These are phyloP conservation scores for Heterotilapia buettikoferi DNA, from an alignment of 2,113 vertebrate species.

Conservation along the genomic window DNA sequence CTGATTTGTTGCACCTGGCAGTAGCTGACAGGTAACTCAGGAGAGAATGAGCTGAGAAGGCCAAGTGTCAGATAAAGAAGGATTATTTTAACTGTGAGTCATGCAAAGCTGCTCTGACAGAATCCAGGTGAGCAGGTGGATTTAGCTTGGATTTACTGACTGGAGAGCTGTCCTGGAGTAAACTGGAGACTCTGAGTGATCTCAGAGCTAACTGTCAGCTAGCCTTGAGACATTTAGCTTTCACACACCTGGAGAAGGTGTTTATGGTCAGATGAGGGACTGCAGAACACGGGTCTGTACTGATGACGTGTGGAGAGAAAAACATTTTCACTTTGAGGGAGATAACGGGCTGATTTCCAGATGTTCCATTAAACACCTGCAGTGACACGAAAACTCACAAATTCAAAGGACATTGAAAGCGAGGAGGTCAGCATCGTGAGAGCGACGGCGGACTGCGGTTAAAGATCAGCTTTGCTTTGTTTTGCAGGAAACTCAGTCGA, in stretches of 20 bases:
- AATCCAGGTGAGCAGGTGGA: neutral
- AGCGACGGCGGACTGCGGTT: neutral
- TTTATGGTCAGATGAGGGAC: accelerated
- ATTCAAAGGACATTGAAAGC: neutral
- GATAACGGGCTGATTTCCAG: neutral
- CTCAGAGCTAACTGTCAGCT: accelerated
- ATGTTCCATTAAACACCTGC: neutral
- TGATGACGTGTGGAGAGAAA: neutral
- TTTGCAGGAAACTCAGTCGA: conserved; percentile 85
- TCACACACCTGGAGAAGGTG: neutral
- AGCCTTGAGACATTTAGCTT: neutral
- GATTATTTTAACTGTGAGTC: neutral
- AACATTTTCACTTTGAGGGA: neutral
- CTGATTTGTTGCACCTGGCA: neutral
- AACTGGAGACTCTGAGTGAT: neutral
- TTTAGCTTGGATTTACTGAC: neutral
- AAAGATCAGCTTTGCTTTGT: conserved; percentile 78
- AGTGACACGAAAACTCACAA: neutral
- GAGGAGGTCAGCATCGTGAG: neutral
- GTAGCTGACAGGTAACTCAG: neutral
- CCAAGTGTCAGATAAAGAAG: neutral
- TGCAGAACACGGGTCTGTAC: neutral
- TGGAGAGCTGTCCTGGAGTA: neutral
- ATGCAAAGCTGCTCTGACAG: neutral
- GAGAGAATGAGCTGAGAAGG: neutral